A percentile compares a stretch with the other conserved stretches of the same genome.
Conservation (phyloP, 1,140 invertebrate genomes). For the Drosophila pachea region DNA sequence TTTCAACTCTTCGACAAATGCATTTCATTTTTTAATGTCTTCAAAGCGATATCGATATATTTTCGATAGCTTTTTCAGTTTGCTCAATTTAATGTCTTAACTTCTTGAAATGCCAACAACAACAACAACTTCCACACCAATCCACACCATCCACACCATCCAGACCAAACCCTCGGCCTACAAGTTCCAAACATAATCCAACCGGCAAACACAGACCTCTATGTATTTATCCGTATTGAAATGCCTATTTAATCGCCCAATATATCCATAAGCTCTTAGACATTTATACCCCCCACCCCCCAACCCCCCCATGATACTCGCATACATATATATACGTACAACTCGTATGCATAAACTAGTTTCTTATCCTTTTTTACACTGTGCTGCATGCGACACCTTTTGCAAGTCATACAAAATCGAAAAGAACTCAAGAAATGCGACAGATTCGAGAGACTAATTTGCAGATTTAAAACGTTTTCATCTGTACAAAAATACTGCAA, state of each 20-base stretch:
- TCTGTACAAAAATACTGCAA: no score
- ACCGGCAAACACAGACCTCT: conserved; percentile 4
- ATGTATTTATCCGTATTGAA: conserved; percentile 6
- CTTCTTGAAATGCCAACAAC: conserved; percentile 16
- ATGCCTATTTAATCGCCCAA: conserved; percentile 1
- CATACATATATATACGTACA: conserved; percentile 11
- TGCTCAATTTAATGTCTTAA: no score
- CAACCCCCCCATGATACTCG: neutral
- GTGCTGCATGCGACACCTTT: conserved; percentile 31
- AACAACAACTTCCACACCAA: neutral
- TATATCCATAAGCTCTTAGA: conserved; percentile 8
- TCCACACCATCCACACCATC: no score
- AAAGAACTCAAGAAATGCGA: neutral
- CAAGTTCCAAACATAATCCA: no score
- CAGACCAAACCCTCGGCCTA: no score
- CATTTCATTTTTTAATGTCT: conserved; percentile 7
- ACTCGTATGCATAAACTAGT: conserved; percentile 29
- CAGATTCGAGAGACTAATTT: neutral
- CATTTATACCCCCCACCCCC: conserved; percentile 3
- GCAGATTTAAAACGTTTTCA: neutral
- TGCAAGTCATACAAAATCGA: conserved; percentile 11
- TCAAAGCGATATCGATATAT: conserved; percentile 38
- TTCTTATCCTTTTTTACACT: conserved; percentile 29
- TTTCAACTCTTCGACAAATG: conserved; percentile 12
- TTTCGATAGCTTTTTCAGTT: conserved; percentile 20